Evolutionary conservation across 2,113 vertebrate species (phyloP).

Genomic region (Aphelocoma coerulescens): DNA sequence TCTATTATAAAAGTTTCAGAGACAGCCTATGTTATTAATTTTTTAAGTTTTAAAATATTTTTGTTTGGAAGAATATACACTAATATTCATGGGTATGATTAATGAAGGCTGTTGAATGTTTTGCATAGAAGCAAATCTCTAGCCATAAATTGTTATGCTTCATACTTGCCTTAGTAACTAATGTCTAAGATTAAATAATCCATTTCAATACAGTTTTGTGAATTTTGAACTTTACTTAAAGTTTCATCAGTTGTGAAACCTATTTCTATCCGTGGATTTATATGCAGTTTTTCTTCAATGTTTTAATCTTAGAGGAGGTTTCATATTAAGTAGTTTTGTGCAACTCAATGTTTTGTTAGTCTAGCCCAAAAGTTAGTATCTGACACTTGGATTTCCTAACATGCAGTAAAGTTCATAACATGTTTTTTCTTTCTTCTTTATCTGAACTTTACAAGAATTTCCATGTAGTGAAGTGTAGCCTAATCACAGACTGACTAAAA

Average conservation of each 20-base stretch:
- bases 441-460: background rate
- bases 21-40: background rate
- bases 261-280: background rate
- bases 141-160: background rate
- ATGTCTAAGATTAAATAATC: background rate
- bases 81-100: background rate
- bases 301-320: background rate
- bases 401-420: rapidly evolving
- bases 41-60: background rate
- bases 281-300: background rate
- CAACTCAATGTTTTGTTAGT: background rate
- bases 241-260: background rate
- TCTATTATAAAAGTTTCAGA: background rate
- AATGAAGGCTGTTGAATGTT: background rate
- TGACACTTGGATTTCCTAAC: background rate
- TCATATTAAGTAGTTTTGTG: background rate
- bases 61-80: background rate
- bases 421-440: background rate
- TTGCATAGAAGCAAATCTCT: background rate
- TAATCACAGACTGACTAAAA: background rate
- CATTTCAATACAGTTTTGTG: background rate
- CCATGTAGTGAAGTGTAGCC: background rate
- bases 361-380: background rate
- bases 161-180: background rate
- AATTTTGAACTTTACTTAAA: background rate